Evolutionary conservation across 2,888 invertebrate species (phyloP), one percentile per base, ranked within the genome.

Genomic region (Phyllotreta cruciferae): DNA sequence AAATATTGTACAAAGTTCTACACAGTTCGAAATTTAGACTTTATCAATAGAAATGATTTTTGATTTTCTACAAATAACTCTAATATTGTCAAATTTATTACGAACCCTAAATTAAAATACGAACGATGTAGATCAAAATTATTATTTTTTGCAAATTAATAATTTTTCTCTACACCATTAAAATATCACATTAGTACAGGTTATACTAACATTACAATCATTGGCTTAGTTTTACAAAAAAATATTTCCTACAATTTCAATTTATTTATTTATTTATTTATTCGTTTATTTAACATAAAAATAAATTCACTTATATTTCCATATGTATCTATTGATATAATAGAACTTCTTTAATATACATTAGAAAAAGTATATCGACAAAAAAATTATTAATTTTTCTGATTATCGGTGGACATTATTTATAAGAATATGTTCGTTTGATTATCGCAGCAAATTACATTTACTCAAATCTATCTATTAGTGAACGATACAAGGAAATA

Each of bases 71-170:
- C 49, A 64, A 61, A 56, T 61, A 56, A 64, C 57, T 61, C 64
- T 64, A 64, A 64, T 64, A 64, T 64, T 64, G 64, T 64, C 64
- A 60, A 63, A 56, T 64, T 60, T 41, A 64, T 64, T 49, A 60
- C 14, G 39, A 64, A 61, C 45, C 53, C 47, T 64, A 47, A 56
- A 64, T 45, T 39, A 56, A 60, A 52, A 50, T 24, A 49, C 37
- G 34, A 35, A 55, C 42, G 14, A 39, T 35, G 55, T 24, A 39
- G 44, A 60, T 10, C 44, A 38, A 62, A 44, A 42, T 56, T 13
- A 52, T 37, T 36, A 50, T 36, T 13, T n/a, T 7, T 1, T 8
- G 44, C 5, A 36, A 36, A 9, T 53, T 35, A 55, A 52, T 44
- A 56, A 56, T 53, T 60, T 39, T 47, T 52, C 14, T 11, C 44